Percentiles rank a stretch among this genome's conserved stretches.
phyloP scores from a whole-genome alignment of 1,140 invertebrate genomes.

The Uloborus diversus region DNA sequence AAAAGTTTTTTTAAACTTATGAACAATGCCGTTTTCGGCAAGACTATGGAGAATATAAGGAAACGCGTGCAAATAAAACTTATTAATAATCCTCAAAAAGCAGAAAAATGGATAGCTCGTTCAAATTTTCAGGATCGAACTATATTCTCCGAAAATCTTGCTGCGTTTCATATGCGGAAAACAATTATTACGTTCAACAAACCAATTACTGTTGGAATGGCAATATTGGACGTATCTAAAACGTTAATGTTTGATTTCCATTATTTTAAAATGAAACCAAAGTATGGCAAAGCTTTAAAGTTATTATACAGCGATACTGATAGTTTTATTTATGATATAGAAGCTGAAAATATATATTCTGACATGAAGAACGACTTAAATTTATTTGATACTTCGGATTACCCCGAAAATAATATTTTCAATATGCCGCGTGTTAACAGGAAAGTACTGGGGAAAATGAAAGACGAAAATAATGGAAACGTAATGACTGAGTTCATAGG shows the following conservation, averaged over 20 bases:
- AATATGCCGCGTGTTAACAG: constrained; percentile 63
- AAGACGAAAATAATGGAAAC: constrained; percentile 66
- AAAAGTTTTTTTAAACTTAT: constrained; percentile 64
- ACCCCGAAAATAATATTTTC: constrained; percentile 51
- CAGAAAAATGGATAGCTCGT: background rate
- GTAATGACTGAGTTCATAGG: constrained; percentile 65
- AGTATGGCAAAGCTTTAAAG: constrained; percentile 58
- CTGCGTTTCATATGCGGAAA: constrained; percentile 12
- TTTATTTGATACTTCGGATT: constrained; percentile 54
- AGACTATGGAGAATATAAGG: constrained; percentile 68
- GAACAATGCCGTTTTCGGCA: constrained; percentile 63
- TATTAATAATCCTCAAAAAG: background rate
- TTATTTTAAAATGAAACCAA: background rate
- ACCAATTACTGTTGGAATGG: background rate
- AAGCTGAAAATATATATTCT: constrained; percentile 54
- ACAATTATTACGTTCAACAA: constrained; percentile 14
- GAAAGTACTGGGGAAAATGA: constrained; percentile 68
- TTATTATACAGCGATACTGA: constrained; percentile 58
- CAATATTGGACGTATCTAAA: constrained; percentile 11
- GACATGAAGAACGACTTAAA: constrained; percentile 49
- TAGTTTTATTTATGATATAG: constrained; percentile 47
- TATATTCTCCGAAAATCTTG: background rate
- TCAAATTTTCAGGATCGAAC: background rate
- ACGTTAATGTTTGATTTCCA: constrained; percentile 23
- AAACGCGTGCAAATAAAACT: constrained; percentile 66